Evolutionary conservation across 2,888 invertebrate species (phyloP), one percentile per base, ranked within the genome.

Genomic region (Chromoteleia sp.): DNA sequence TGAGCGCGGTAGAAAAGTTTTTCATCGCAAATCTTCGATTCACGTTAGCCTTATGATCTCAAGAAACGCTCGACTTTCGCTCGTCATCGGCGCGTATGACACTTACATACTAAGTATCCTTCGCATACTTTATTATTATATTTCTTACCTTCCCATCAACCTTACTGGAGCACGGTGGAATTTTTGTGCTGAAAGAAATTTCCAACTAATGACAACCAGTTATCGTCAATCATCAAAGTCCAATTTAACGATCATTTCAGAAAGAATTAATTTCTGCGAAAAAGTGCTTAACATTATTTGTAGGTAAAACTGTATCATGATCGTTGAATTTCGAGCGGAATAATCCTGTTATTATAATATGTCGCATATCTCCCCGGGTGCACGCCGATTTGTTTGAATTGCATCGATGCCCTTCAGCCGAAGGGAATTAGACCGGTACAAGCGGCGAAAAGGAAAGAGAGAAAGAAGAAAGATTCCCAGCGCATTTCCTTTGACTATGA

Each of bases 391-490:
- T 77, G 73, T 82, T 81, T 74, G 71, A 78, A 79, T 78, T 76
- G 82, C 81, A 70, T 75, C 74, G 76, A 63, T 78, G 84, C 82
- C 83, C 83, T 84, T 83, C 82, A 61, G 54, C 33, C 50, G 56
- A 73, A 41, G 50, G 68, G 65, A 75, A 74, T 68, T 59, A 25
- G 73, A 67, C 73, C 73, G 67, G 71, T 67, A 77, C 63, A 61
- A 33, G 14, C 25, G 48, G 56, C 39, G 56, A 75, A 68, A 77
- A 82, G 78, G 79, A 83, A 84, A 83, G 84, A 83, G 84, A 83
- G 84, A 59, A 68, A 65, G 63, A 84, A 84, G 83, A 85, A 84
- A 83, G 82, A 85, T 84, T 82, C 79, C 81, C 84, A 83, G 75
- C 50, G 75, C 73, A 68, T 65, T 78, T 36, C 75, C 84, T 84